Evolutionary conservation across 2,797 vertebrate species (phyloP), one percentile per base, ranked within the genome.

Genomic region (Sternarchorhynchus goeldii): DNA sequence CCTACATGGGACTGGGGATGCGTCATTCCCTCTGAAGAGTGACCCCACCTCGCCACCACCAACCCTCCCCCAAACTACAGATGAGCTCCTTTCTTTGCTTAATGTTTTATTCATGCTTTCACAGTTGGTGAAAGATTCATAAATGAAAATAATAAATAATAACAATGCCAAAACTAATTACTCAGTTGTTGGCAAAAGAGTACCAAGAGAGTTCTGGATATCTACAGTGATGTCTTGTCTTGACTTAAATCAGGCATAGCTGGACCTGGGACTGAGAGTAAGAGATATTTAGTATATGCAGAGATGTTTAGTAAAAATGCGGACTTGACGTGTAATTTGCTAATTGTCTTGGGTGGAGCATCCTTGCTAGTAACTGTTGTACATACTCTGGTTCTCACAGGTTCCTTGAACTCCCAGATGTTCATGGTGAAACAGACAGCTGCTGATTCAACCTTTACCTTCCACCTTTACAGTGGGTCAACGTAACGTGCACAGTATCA

Each of bases 61-160:
- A 12, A 72, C 68, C 53, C 57, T n/a, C 29, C 10, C 6, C 36
- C 34, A 32, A 73, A 34, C 56, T 72, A 18, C 21, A 5, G 2
- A 5, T 25, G 36, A 39, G 57, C 21, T 41, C 17, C 70, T 73
- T 65, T 7, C 53, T 29, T 41, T 65, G 14, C 53, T 29, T 41
- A 8, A 69, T 45, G 21, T 76, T 69, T 76, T 50, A 76, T 69
- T 69, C 36, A 69, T 50, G 25, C 16, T 45, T 41, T 50, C 10
- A 18, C 20, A 6, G 4, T 21, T 58, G 50, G 31, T 39, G 50
- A 59, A 17, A 25, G 17, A 29, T 21, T 58, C 7, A 34, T 20
- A 73, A 56, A 73, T 17, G 45, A 45, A 16, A 60, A 67, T 16
- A 25, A 29, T 12, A 45, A 67, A 6, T 34, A 62, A 45, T 14